phyloP scores from a whole-genome alignment of 2,888 invertebrate species.

The Stictocephala bisonia region DNA sequence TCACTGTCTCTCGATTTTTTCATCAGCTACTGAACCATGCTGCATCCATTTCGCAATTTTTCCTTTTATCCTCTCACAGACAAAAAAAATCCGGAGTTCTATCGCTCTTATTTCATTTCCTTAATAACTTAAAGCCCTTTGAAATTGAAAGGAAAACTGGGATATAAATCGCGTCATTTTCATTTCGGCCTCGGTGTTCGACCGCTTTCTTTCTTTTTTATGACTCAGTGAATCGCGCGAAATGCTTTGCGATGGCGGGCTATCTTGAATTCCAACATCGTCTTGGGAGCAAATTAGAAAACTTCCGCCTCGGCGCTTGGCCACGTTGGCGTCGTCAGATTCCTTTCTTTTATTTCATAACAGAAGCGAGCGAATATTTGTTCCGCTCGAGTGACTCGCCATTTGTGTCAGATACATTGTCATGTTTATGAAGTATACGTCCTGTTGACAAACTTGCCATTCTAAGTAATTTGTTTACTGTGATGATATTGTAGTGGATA shows the following conservation, averaged over 20 bases:
- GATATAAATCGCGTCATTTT: constrained; percentile 50
- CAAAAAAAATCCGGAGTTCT: constrained; percentile 22
- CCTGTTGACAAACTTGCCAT: too few species aligned
- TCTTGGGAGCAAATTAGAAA: constrained; percentile 43
- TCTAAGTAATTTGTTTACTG: too few species aligned
- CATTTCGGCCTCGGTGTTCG: constrained; percentile 37
- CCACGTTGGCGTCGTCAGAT: constrained; percentile 28
- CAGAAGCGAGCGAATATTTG: constrained; percentile 36
- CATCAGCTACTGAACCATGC: constrained; percentile 46
- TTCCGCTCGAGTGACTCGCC: constrained; percentile 9
- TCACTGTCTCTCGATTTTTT: constrained; percentile 43
- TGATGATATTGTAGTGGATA: too few species aligned
- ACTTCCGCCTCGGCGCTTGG: constrained; percentile 34
- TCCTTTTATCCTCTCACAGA: constrained; percentile 40
- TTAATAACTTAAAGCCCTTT: constrained; percentile 50
- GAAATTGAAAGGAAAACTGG: constrained; percentile 50
- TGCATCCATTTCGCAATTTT: constrained; percentile 44
- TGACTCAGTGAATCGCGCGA: constrained; percentile 32
- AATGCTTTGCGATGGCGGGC: constrained; percentile 35
- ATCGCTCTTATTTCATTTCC: constrained; percentile 49
- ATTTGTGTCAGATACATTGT: constrained; percentile 3
- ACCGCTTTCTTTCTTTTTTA: constrained; percentile 39
- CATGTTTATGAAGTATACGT: constrained; percentile 35
- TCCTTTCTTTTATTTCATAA: constrained; percentile 41
- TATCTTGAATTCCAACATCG: constrained; percentile 43